Percentiles rank a stretch among this genome's conserved stretches.
Evolutionary conservation across 2,888 invertebrate genomes (phyloP).

Genomic region (Acleris literana): DNA sequence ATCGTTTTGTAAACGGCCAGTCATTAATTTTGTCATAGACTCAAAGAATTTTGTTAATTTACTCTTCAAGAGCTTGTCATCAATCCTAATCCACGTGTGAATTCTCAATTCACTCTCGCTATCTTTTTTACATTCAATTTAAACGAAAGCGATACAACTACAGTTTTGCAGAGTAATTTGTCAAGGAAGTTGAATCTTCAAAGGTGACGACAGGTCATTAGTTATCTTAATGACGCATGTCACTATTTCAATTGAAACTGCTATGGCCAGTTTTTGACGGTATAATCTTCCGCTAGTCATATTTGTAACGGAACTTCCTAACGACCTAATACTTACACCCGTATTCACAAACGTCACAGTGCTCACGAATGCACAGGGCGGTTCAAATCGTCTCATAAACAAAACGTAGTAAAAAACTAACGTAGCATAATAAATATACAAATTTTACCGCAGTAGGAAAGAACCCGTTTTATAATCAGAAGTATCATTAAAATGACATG

Average conservation of each 20-base stretch:
- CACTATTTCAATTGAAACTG: slow-evolving; percentile 9
- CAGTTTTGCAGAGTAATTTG: background rate
- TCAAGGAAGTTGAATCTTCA: slow-evolving; percentile 2
- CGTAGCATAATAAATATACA: too few species aligned
- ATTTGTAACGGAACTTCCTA: background rate
- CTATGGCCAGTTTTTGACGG: background rate
- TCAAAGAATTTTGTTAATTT: slow-evolving; percentile 12
- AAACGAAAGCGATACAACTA: slow-evolving; percentile 15
- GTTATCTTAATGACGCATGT: slow-evolving; percentile 2
- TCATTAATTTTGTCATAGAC: slow-evolving; percentile 11
- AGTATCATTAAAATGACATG: too few species aligned
- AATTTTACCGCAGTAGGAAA: too few species aligned
- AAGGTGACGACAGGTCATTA: background rate
- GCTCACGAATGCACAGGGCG: too few species aligned
- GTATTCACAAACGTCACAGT: too few species aligned
- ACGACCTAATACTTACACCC: too few species aligned
- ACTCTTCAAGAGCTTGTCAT: slow-evolving; percentile 11
- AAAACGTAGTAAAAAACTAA: too few species aligned
- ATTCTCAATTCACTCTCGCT: slow-evolving; percentile 15
- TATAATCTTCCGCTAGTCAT: background rate
- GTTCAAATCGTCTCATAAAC: too few species aligned
- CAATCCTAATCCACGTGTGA: slow-evolving; percentile 21
- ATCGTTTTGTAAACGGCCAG: slow-evolving; percentile 1
- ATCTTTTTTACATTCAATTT: slow-evolving; percentile 8
- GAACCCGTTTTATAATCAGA: too few species aligned